Percentiles rank a stretch among this genome's conserved stretches.
Conservation (phyloP, 2,113 vertebrate genomes). For the human region DNA sequence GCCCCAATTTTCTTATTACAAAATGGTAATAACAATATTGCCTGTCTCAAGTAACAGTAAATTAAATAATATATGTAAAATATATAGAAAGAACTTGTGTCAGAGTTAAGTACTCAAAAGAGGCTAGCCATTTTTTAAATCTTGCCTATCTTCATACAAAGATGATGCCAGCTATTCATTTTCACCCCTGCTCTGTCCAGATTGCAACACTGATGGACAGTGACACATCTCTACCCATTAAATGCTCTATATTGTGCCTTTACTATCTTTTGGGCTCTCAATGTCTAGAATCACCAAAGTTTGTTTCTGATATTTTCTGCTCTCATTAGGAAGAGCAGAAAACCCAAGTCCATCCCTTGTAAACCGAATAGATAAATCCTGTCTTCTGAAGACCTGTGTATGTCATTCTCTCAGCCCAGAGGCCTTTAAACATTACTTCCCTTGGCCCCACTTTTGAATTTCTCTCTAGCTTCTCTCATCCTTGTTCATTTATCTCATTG, state of each 20-base stretch:
- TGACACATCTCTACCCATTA: not conserved
- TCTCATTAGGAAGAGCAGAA: not conserved
- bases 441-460: not conserved
- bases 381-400: not conserved
- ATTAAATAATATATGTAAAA: not conserved
- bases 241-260: not conserved
- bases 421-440: not conserved
- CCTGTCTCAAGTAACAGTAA: not conserved
- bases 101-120: not conserved
- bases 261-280: not conserved
- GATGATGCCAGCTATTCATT: not conserved
- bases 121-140: not conserved
- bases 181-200: not conserved
- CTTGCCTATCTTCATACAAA: not conserved
- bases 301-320: not conserved
- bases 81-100: not conserved
- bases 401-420: not conserved
- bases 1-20: not conserved
- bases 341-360: not conserved
- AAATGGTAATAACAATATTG: not conserved
- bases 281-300: not conserved
- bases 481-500: not conserved
- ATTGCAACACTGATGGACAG: not conserved
- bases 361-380: not conserved
- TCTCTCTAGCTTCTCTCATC: not conserved